A percentile compares a stretch with the other conserved stretches of the same genome.
Conservation (phyloP, 2,113 vertebrate species). For the Channa maculata region DNA sequence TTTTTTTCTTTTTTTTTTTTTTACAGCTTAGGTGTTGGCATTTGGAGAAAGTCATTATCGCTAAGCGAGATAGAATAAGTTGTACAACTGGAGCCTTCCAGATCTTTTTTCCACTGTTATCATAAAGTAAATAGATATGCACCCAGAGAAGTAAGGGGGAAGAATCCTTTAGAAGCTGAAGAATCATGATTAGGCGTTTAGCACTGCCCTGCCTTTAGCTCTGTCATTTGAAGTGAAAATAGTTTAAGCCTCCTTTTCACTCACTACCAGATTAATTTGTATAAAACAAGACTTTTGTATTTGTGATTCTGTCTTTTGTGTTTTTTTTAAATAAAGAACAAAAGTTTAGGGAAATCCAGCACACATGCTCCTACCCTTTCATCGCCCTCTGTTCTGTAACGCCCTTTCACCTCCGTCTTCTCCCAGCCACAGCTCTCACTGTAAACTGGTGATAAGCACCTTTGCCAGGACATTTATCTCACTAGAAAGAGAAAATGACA, state of each 20-base stretch:
- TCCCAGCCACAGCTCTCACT: constrained; percentile 15
- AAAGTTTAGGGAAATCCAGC: background rate
- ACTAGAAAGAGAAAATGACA: constrained; percentile 58
- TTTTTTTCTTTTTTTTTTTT: constrained; percentile 5
- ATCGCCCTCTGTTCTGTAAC: background rate
- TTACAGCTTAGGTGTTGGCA: constrained; percentile 27
- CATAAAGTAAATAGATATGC: constrained; percentile 43
- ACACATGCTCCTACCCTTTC: background rate
- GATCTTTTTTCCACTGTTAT: constrained; percentile 32
- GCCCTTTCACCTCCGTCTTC: constrained; percentile 28
- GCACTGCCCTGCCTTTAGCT: constrained; percentile 19
- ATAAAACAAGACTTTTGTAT: background rate
- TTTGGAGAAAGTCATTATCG: constrained; percentile 51
- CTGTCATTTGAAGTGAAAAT: constrained; percentile 21
- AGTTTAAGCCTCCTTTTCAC: background rate
- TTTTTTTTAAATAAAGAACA: background rate
- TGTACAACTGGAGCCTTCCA: constrained; percentile 37
- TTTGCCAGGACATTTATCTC: constrained; percentile 58
- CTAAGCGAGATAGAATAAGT: constrained; percentile 48
- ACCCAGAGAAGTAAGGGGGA: background rate
- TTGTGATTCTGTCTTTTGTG: background rate
- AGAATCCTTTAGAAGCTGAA: constrained; percentile 25
- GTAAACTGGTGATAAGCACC: constrained; percentile 54
- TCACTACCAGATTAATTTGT: background rate
- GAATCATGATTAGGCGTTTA: constrained; percentile 31